Evolutionary conservation across 2,888 invertebrate species (phyloP), one percentile per base, ranked within the genome.

Genomic region (Gibbula magus): DNA sequence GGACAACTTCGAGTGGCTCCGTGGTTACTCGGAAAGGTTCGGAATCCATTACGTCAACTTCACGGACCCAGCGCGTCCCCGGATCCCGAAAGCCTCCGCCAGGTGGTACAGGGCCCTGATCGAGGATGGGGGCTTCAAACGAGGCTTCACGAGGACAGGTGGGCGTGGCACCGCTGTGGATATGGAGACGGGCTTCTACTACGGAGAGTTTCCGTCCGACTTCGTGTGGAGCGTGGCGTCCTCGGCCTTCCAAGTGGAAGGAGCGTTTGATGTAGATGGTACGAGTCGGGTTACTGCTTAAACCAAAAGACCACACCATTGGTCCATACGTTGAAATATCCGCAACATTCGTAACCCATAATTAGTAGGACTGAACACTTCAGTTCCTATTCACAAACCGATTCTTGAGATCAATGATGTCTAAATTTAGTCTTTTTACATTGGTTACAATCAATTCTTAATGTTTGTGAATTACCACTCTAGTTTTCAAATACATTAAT

Each of bases 1-100:
- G 93, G 97, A 97, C 88, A 96, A 96, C 90, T 96, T 95, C 92
- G 96, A 97, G 91, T 97, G 97, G 97, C 94, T 94, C 80, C 94
- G 94, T 61, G 97, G 97, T 39, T 96, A 94, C 90, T 95, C 95
- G 94, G 96, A 92, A 75, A 85, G 86, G 52, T 96, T 96, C 93
- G 96, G 96, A 84, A 93, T 96, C 78, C 95, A 95, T 90, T 94
- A 95, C 90, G 96, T 96, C 54, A 95, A 96, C 93, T 96, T 96
- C 91, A 93, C 93, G 77, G 95, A 95, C 89, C 95, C 95, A 13
- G 93, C 95, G 83, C 94, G 95, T 89, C 94, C 95, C 66, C 93
- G 96, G 84, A 95, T 95, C 79, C 94, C 95, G 45, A 96, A 96
- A 92, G 92, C 94, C 67, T 96, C 96, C 8, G 92, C 92, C 8